Base-by-base conservation (phyloP, 1,140 invertebrate genomes). In the Elysia chlorotica region DNA sequence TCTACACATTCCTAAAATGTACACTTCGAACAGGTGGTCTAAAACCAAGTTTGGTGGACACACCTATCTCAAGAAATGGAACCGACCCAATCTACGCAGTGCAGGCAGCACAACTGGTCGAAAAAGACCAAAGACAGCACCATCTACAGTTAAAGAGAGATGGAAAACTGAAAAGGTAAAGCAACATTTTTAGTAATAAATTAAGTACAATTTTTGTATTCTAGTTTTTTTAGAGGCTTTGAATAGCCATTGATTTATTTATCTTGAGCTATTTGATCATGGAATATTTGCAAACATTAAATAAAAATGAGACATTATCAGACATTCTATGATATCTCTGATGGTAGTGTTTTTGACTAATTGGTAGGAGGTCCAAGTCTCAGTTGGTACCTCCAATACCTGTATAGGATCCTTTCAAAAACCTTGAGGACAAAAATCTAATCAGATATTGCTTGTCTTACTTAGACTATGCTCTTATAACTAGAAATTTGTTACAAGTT, bases 111-210 rank as follows among this genome's bases (percentile, higher is more conserved):
- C 78, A 31, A 75, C 77, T 71, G 79, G 76, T 37, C 76, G 79
- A 19, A 73, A 66, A 35, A 65, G 81, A 48, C 81, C 81, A 19
- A 81, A 80, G 71, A 82, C 81, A 2, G 81, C 81, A 36, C 78
- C 81, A 0, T 53, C 74, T 6, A 71, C 79, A 30, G 59, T 66
- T 1, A 71, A 74, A 21, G 75, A 80, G 21, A 79, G 76, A 41
- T 81, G 78, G 81, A 78, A 81, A 70, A 80, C 76, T 65, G 74
- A 80, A 23, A 78, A 81, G 63, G 74, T 75, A 23, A 17, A n/a
- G n/a, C 41, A n/a, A 10, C 41, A 14, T 48, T 10, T 14, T 48
- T 48, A n/a, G 10, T n/a, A 14, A 10, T 48, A 48, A n/a, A 10
- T 48, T 48, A n/a, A n/a, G n/a, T n/a, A n/a, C n/a, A n/a, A n/a